A percentile compares a stretch with the other conserved stretches of the same genome.
Evolutionary conservation across 2,888 invertebrate species (phyloP).

Genomic region (Plebejus argus): DNA sequence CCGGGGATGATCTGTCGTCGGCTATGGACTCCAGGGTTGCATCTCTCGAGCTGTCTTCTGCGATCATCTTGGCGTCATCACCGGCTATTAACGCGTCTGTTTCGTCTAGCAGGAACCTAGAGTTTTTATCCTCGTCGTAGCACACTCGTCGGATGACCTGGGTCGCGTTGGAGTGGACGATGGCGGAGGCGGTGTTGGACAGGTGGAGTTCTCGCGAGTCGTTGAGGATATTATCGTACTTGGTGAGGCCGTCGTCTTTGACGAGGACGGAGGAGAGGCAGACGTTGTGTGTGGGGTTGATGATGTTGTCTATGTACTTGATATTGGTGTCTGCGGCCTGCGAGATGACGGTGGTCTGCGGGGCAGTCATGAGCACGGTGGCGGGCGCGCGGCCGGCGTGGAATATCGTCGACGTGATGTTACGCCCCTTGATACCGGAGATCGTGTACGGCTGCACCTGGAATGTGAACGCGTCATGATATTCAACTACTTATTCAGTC

Average conservation of each 20-base stretch:
- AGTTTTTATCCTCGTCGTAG: conserved; percentile 59
- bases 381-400: conserved; percentile 64
- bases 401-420: conserved; percentile 70
- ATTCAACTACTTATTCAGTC: neutral
- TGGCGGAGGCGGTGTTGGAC: conserved; percentile 63
- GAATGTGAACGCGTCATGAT: conserved; percentile 38
- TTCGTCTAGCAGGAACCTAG: conserved; percentile 60
- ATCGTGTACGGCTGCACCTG: conserved; percentile 72
- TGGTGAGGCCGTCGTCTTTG: conserved; percentile 62
- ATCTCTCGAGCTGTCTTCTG: conserved; percentile 63
- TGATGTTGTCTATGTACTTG: conserved; percentile 65
- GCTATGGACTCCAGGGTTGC: conserved; percentile 58
- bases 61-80: conserved; percentile 61
- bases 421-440: conserved; percentile 62
- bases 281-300: conserved; percentile 57
- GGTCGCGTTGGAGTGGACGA: conserved; percentile 67
- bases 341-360: conserved; percentile 70
- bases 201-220: conserved; percentile 64
- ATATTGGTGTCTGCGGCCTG: conserved; percentile 66
- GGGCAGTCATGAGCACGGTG: conserved; percentile 68
- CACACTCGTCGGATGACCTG: conserved; percentile 72
- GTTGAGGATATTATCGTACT: conserved; percentile 62
- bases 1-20: conserved; percentile 65
- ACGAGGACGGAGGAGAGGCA: conserved; percentile 62
- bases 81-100: conserved; percentile 57